Evolutionary conservation across 2,113 vertebrate genomes (phyloP).

Genomic region (Anser brachyrhynchus): DNA sequence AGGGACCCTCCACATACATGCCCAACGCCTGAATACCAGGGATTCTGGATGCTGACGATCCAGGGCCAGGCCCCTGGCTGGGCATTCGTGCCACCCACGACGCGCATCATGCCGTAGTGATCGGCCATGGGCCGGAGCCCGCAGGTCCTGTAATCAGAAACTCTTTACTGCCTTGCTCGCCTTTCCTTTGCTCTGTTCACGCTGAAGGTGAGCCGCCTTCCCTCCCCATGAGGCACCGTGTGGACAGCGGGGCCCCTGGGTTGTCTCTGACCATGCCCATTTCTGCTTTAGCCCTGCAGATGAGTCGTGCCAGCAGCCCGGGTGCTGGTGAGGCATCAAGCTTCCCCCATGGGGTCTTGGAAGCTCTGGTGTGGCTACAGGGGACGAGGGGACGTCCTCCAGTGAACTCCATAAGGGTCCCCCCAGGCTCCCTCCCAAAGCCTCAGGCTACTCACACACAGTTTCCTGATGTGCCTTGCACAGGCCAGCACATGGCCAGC

Average conservation of each 20-base stretch:
- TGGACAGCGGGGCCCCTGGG: background rate
- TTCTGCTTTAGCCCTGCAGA: background rate
- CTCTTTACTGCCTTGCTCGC: background rate
- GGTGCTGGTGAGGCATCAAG: background rate
- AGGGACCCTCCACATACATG: constrained; percentile 23
- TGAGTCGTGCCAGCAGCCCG: background rate
- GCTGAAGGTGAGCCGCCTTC: background rate
- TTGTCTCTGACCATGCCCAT: fast-evolving
- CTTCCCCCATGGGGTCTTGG: background rate
- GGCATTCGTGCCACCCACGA: background rate
- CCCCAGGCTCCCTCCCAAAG: background rate
- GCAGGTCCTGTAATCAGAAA: background rate
- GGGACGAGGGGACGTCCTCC: background rate
- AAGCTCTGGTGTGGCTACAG: background rate
- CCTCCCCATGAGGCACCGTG: background rate
- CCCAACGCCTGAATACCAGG: fast-evolving
- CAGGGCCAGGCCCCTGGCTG: constrained; percentile 34
- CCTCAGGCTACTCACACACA: background rate
- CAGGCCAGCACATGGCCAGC: background rate
- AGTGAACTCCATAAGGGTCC: background rate
- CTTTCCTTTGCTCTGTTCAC: background rate
- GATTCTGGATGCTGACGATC: background rate
- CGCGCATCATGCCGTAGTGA: fast-evolving
- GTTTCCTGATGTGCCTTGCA: background rate
- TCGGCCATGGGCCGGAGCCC: background rate